Evolutionary conservation across 2,797 vertebrate genomes (phyloP), one percentile per base, ranked within the genome.

Genomic region (Phoxinus dragarum): DNA sequence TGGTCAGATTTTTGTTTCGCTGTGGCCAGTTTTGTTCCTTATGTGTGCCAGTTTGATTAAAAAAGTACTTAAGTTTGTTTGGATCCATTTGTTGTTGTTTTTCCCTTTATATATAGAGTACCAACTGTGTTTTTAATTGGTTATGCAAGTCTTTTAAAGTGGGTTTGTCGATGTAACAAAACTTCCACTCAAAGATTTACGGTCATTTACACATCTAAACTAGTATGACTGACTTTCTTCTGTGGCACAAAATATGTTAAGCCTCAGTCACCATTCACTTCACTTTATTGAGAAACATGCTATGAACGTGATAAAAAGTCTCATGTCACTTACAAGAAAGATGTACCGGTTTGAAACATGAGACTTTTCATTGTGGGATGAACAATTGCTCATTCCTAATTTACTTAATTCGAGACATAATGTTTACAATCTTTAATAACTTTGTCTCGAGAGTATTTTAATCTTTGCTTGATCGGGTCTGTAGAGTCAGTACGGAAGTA

Each of bases 1-100:
- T 52, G 21, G 34, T 64, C 42, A 72, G 2, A 66, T 23, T 85
- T 64, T 44, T 40, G 21, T 82, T 77, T 66, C 14, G 10, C 19
- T 19, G 59, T 61, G 47, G 21, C 21, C 34, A 16, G 67, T 85
- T 86, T 54, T 81, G 14, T 27, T 85, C 67, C 40, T 17, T 11
- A 5, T 67, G 10, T 40, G 23, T 82, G 6, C 27, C 52, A 16
- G 71, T 82, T 82, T 86, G 38, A 81, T 85, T 84, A 42, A 52
- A 84, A 49, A 82, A 83, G 82, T 80, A 86, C 71, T 84, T 68
- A 81, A 84, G 66, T 76, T 76, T 17, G 71, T 87, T 77, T 7
- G 27, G 42, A 59, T 38, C 19, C 0, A 0, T 23, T 23, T 69
- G 10, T 21, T 47, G 16, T 1, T 21, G 5, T 36, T n/a, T 40